A percentile compares a stretch with the other conserved stretches of the same genome.
These are phyloP conservation scores for Forbesichthys papilliferus DNA, from an alignment of 2,113 vertebrate genomes.

Conservation along the genomic window DNA sequence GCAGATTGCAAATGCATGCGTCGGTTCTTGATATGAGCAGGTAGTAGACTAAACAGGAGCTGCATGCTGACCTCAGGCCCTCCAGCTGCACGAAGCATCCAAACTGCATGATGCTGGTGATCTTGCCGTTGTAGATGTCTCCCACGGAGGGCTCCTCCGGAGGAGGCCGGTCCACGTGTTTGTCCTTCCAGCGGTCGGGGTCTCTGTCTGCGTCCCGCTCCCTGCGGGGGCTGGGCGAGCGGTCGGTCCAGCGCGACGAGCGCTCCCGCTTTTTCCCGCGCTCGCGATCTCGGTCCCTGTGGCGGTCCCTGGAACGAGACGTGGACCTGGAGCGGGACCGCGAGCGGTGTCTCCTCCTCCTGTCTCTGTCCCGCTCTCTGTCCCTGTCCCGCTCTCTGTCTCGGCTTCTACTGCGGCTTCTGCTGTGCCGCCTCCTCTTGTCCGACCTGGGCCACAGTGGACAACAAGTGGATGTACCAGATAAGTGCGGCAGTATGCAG, in stretches of 20 bases:
- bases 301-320: constrained; percentile 81
- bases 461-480: neutral
- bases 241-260: constrained; percentile 74
- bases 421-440: constrained; percentile 70
- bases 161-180: constrained; percentile 90
- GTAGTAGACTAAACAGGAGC: no score
- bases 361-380: constrained; percentile 67
- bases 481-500: no score
- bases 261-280: constrained; percentile 61
- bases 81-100: constrained; percentile 98
- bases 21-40: no score
- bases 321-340: constrained; percentile 83
- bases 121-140: constrained; percentile 96
- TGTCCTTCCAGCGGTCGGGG: constrained; percentile 89
- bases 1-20: no score
- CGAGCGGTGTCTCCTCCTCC: constrained; percentile 71
- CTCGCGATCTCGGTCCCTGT: constrained; percentile 71
- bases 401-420: constrained; percentile 81
- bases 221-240: constrained; percentile 80
- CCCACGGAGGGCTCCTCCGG: constrained; percentile 94
- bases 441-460: constrained; percentile 53
- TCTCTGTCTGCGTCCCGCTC: constrained; percentile 75
- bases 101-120: constrained; percentile 99
- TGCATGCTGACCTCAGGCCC: constrained; percentile 83
- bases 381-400: constrained; percentile 74